These are phyloP conservation scores for Chaunax sp. DNA, from an alignment of 2,797 vertebrate genomes.

Conservation along the genomic window DNA sequence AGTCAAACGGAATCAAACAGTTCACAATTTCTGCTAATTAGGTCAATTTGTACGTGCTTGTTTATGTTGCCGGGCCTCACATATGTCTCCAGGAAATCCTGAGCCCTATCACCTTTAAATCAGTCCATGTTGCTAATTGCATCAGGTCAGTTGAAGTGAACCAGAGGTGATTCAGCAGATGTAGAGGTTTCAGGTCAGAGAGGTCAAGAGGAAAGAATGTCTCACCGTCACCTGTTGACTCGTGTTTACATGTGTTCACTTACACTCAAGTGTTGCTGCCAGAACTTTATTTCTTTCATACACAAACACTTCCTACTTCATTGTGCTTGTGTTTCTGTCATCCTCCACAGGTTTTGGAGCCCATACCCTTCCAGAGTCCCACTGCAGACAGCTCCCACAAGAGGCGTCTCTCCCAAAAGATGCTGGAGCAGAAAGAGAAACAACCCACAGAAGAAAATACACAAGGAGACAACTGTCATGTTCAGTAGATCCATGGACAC, in stretches of 20 bases:
- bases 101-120: no score
- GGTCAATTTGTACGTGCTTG: neutral
- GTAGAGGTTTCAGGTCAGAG: constrained; percentile 30
- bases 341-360: constrained; percentile 56
- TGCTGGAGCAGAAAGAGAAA: constrained; percentile 64
- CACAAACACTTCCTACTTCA: neutral
- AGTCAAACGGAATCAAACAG: neutral
- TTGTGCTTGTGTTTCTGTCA: neutral
- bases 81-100: constrained; percentile 16
- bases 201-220: constrained; percentile 28
- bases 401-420: constrained; percentile 29
- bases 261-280: no score
- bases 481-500: constrained; percentile 79
- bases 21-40: neutral
- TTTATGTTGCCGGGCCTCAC: constrained; percentile 7
- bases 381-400: constrained; percentile 58
- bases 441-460: constrained; percentile 16
- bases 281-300: no score
- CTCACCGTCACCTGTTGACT: constrained; percentile 1
- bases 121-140: neutral
- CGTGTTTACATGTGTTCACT: neutral
- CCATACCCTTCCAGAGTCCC: constrained; percentile 57
- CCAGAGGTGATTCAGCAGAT: constrained; percentile 13
- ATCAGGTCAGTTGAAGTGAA: constrained; percentile 34
- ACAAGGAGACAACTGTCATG: constrained; percentile 84